A percentile compares a stretch with the other conserved stretches of the same genome.
These are phyloP conservation scores for Pristiophorus japonicus DNA, from an alignment of 2,113 vertebrate genomes.

Conservation along the genomic window DNA sequence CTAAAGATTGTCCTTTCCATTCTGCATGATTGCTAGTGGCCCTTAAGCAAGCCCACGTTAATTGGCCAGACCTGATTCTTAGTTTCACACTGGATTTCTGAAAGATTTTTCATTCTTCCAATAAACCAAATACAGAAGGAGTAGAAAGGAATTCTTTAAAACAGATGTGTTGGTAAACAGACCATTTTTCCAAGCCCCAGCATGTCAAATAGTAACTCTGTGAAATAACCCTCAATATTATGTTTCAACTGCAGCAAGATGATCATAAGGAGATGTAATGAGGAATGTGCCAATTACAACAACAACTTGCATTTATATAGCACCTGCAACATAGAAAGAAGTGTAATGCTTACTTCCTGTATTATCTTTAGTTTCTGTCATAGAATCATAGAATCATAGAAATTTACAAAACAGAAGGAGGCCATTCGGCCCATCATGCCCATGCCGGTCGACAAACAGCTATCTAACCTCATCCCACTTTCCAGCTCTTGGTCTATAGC, in stretches of 20 bases:
- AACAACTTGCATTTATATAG: too few relatives aligned
- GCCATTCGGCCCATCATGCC: too few relatives aligned
- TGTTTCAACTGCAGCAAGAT: not conserved
- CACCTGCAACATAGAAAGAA: too few relatives aligned
- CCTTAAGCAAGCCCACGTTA: not conserved
- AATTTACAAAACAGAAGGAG: too few relatives aligned
- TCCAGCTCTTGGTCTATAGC: too few relatives aligned
- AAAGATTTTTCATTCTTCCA: not conserved
- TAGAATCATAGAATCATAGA: too few relatives aligned
- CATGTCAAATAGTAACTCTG: not conserved
- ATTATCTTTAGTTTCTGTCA: too few relatives aligned
- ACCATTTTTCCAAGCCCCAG: not conserved
- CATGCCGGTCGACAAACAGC: too few relatives aligned
- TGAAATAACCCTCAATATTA: not conserved
- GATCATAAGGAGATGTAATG: not conserved
- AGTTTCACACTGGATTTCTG: not conserved
- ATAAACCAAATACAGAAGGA: not conserved
- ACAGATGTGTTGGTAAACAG: not conserved
- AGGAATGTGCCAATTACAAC: not conserved
- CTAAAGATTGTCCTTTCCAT: not conserved
- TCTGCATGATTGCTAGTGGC: not conserved
- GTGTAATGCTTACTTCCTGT: too few relatives aligned
- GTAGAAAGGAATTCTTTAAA: not conserved
- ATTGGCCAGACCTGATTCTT: not conserved
- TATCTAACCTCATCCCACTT: too few relatives aligned